A percentile compares a stretch with the other conserved stretches of the same genome.
Conservation (phyloP, 2,888 invertebrate species). For the Caenorhabditis sinica region DNA sequence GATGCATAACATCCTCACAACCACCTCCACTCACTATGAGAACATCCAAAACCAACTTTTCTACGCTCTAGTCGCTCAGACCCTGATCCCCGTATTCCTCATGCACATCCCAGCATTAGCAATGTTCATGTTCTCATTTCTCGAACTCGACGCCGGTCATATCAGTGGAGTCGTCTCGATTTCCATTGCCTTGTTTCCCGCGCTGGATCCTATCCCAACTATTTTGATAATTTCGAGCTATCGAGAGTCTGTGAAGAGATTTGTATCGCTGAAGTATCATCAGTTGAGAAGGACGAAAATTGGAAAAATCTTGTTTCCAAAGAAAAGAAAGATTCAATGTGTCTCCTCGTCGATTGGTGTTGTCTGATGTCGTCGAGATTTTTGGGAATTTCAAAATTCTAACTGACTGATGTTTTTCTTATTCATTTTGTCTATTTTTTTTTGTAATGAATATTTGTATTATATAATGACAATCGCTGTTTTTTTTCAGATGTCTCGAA, state of each 20-base stretch:
- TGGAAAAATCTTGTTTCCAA: background rate
- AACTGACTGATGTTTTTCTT: no score
- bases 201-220: slow-evolving; percentile 40
- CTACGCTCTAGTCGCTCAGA: slow-evolving; percentile 49
- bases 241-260: slow-evolving; percentile 23
- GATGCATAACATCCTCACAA: background rate
- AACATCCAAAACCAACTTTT: slow-evolving; percentile 32
- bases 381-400: background rate
- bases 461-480: no score
- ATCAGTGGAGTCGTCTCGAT: slow-evolving; percentile 31
- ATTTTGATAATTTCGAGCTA: slow-evolving; percentile 39
- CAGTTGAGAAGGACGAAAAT: background rate
- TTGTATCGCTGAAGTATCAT: background rate
- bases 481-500: no score
- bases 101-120: slow-evolving; percentile 48
- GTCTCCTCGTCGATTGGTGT: background rate
- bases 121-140: slow-evolving; percentile 35
- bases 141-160: slow-evolving; percentile 11
- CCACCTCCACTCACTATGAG: background rate
- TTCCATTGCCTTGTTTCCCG: slow-evolving; percentile 41
- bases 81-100: slow-evolving; percentile 39
- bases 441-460: no score
- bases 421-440: no score
- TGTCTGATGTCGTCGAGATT: background rate
- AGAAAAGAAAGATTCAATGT: background rate